Evolutionary conservation across 2,888 invertebrate species (phyloP).

Genomic region (Amblyjoppa proteus): DNA sequence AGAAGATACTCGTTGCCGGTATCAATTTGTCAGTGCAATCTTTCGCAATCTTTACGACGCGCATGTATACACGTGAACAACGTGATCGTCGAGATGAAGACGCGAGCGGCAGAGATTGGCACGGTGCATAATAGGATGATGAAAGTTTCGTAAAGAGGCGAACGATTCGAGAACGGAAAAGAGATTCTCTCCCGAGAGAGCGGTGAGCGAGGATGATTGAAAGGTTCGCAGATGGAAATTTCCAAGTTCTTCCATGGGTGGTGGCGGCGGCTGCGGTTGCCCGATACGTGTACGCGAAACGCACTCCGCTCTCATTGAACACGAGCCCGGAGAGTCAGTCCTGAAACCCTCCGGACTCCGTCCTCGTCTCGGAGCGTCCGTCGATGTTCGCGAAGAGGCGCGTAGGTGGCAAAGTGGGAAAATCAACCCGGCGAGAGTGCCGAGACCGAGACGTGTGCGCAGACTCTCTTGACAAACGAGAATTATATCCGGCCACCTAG

Average conservation of each 20-base stretch:
- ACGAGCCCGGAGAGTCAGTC: background rate
- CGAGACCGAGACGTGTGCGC: slow-evolving; percentile 45
- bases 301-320: background rate
- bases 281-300: slow-evolving; percentile 9
- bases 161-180: background rate
- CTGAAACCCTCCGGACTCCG: slow-evolving; percentile 22
- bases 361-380: slow-evolving; percentile 44
- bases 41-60: slow-evolving; percentile 26
- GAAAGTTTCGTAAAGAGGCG: slow-evolving; percentile 21
- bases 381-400: slow-evolving; percentile 55
- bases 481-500: slow-evolving; percentile 23
- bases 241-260: slow-evolving; percentile 56
- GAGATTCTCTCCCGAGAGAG: background rate
- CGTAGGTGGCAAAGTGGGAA: slow-evolving; percentile 58
- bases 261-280: slow-evolving; percentile 23
- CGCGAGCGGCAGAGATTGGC: slow-evolving; percentile 8
- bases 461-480: slow-evolving; percentile 57
- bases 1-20: background rate
- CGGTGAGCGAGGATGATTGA: slow-evolving; percentile 65
- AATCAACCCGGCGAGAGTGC: slow-evolving; percentile 14
- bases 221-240: slow-evolving; percentile 69
- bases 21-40: slow-evolving; percentile 29
- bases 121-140: slow-evolving; percentile 31
- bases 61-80: background rate
- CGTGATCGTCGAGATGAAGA: slow-evolving; percentile 11